Evolutionary conservation across 2,797 vertebrate genomes (phyloP).

Genomic region (Oryzias dopingdopingensis): DNA sequence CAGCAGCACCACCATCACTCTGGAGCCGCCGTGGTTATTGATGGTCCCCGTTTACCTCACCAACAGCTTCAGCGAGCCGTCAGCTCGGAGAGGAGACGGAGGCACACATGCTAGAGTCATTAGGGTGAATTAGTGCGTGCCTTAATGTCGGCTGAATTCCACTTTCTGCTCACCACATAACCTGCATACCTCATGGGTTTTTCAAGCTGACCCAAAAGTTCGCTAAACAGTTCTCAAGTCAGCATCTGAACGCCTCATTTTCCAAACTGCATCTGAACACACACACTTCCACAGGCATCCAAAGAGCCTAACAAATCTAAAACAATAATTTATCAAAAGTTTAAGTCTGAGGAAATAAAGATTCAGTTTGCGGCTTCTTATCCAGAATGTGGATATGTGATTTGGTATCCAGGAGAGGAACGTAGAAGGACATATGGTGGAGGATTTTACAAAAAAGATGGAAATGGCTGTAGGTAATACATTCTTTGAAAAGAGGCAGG

Average conservation of each 20-base stretch:
- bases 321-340: neutral
- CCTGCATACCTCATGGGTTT: conserved; percentile 17
- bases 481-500: too few relatives aligned
- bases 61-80: conserved; percentile 35
- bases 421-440: too few relatives aligned
- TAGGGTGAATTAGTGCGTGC: conserved; percentile 17
- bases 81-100: conserved; percentile 31
- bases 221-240: neutral
- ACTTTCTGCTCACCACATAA: conserved; percentile 3
- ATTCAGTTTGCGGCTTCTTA: too few relatives aligned
- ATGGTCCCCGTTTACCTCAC: conserved; percentile 19
- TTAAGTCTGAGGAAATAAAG: too few relatives aligned
- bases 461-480: too few relatives aligned
- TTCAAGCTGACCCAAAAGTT: neutral
- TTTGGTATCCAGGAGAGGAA: too few relatives aligned
- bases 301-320: neutral
- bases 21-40: conserved; percentile 26
- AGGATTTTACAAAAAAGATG: too few relatives aligned
- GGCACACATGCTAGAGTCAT: conserved; percentile 54
- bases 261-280: neutral
- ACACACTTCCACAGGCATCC: neutral
- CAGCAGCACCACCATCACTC: conserved; percentile 14
- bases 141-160: conserved; percentile 27
- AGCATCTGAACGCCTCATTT: neutral
- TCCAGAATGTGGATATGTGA: too few relatives aligned